Evolutionary conservation across 1,140 invertebrate species (phyloP).

Genomic region (Procambarus clarkii): DNA sequence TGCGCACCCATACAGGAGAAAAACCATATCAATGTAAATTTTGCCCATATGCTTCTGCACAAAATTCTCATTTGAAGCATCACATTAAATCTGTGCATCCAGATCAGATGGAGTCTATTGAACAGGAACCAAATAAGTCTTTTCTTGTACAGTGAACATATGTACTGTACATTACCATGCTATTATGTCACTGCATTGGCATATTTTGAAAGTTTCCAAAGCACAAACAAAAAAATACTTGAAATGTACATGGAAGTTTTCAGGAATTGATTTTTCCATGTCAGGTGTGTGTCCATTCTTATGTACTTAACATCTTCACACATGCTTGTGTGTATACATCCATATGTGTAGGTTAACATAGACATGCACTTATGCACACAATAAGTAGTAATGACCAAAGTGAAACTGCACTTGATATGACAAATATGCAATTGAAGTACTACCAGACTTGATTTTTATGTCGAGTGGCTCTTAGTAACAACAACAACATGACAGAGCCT

Average conservation of each 20-base stretch:
- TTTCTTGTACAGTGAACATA: neutral
- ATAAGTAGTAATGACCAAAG: neutral
- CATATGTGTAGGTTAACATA: neutral
- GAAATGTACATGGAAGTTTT: too few relatives aligned
- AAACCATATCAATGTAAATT: conserved; percentile 91
- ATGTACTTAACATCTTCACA: neutral
- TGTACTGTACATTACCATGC: too few relatives aligned
- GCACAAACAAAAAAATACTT: neutral
- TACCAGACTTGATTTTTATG: conserved; percentile 8
- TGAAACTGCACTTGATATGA: neutral
- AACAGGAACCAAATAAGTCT: neutral
- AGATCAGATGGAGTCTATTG: conserved; percentile 5
- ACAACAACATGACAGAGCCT: conserved; percentile 16
- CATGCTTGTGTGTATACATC: neutral
- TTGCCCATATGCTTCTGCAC: conserved; percentile 93
- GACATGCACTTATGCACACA: neutral
- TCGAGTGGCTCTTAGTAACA: conserved; percentile 11
- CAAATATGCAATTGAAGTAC: neutral
- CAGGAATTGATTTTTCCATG: too few relatives aligned
- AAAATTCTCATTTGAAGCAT: conserved; percentile 85
- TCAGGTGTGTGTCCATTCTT: neutral
- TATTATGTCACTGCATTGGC: too few relatives aligned
- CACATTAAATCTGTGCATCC: conserved; percentile 46
- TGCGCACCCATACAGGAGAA: conserved; percentile 53
- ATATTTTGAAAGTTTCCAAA: too few relatives aligned